A percentile compares a stretch with the other conserved stretches of the same genome.
Conservation (phyloP, 2,888 invertebrate genomes). For the Timema podura region DNA sequence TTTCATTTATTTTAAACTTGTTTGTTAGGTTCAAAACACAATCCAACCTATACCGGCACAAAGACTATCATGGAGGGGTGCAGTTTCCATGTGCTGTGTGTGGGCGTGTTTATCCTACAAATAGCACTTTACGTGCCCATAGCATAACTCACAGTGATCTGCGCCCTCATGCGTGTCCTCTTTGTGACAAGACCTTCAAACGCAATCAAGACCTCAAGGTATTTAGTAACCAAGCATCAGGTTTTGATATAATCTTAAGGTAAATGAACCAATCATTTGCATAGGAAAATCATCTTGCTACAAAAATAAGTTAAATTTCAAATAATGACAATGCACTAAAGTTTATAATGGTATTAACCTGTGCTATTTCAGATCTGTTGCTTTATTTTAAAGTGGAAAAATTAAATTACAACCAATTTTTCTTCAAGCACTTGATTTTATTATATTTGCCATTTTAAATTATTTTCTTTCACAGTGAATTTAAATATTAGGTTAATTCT, state of each 20-base stretch:
- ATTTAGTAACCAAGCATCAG: too few species aligned
- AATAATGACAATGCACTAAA: not conserved
- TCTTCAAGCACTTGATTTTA: too few species aligned
- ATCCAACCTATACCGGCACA: conserved; percentile 59
- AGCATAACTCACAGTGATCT: conserved; percentile 66
- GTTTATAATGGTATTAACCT: not conserved
- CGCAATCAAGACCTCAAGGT: conserved; percentile 70
- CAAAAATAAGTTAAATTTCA: not conserved
- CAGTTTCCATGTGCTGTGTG: conserved; percentile 63
- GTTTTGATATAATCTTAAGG: too few species aligned
- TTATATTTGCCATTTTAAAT: too few species aligned
- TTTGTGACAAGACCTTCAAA: conserved; percentile 68
- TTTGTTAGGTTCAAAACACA: conserved; percentile 60
- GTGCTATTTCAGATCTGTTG: too few species aligned
- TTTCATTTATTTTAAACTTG: conserved; percentile 21
- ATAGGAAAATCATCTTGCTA: not conserved
- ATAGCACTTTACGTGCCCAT: conserved; percentile 63
- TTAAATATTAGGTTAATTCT: too few species aligned
- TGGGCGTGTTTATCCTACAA: conserved; percentile 64
- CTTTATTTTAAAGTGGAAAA: too few species aligned
- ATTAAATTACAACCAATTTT: too few species aligned
- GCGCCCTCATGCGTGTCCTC: conserved; percentile 62
- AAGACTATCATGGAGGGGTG: conserved; percentile 56
- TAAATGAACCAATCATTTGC: too few species aligned
- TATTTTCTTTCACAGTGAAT: too few species aligned